These are phyloP conservation scores for Maccullochella peelii DNA, from an alignment of 2,113 vertebrate species.

Conservation along the genomic window DNA sequence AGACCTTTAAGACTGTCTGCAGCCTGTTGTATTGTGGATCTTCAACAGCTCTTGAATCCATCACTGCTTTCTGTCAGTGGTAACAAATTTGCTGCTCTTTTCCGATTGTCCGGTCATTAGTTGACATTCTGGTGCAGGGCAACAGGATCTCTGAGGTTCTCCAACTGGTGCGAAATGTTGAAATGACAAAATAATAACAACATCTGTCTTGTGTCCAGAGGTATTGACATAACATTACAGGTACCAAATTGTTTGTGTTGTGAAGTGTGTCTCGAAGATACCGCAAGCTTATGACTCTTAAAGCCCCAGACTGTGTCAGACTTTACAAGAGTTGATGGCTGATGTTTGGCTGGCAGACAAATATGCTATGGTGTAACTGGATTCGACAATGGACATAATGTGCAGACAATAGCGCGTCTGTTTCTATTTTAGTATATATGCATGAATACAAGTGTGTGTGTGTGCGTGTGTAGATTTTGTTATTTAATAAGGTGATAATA, in stretches of 20 bases:
- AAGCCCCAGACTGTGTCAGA: slow-evolving; percentile 77
- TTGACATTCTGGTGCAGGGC: slow-evolving; percentile 85
- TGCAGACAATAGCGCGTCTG: neutral
- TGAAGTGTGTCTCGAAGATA: slow-evolving; percentile 92
- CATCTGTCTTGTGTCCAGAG: slow-evolving; percentile 95
- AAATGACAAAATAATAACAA: slow-evolving; percentile 96
- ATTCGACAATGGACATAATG: slow-evolving; percentile 14
- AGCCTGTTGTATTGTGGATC: slow-evolving; percentile 51
- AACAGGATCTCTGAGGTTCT: slow-evolving; percentile 86
- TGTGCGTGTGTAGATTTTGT: neutral
- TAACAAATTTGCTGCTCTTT: slow-evolving; percentile 82
- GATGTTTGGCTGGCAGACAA: slow-evolving; percentile 66
- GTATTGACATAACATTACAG: slow-evolving; percentile 95
- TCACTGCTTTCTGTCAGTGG: slow-evolving; percentile 79
- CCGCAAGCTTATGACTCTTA: slow-evolving; percentile 85
- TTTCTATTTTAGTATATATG: neutral
- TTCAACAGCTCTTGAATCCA: slow-evolving; percentile 73
- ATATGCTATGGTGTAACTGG: slow-evolving; percentile 43
- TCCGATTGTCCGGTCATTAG: slow-evolving; percentile 78
- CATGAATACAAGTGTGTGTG: neutral
- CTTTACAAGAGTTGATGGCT: slow-evolving; percentile 75
- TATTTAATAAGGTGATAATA: slow-evolving; percentile 22
- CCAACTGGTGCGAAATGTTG: slow-evolving; percentile 88
- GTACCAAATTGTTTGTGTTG: slow-evolving; percentile 95
- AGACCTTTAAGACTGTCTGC: slow-evolving; percentile 46